These are phyloP conservation scores for Drosophila ananassae DNA, from an alignment of 1,140 invertebrate genomes.

Conservation along the genomic window DNA sequence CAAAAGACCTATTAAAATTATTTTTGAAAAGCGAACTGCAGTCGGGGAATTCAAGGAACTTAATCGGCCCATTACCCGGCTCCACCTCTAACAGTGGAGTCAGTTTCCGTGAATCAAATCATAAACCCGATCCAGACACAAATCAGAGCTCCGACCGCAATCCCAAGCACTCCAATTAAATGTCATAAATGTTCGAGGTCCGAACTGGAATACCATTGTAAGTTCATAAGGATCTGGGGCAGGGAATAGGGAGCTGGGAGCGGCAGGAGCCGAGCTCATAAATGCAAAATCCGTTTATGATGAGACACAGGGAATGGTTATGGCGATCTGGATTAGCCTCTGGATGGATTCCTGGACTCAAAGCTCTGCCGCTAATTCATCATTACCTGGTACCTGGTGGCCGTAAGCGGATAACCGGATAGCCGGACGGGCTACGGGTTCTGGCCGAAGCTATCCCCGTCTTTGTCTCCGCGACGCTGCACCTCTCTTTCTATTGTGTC, in stretches of 20 bases:
- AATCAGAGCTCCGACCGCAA: conserved; percentile 56
- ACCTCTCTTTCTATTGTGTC: conserved; percentile 30
- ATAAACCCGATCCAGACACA: conserved; percentile 58
- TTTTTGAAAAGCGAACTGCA: no score
- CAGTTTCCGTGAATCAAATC: conserved; percentile 78
- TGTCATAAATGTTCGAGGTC: conserved; percentile 63
- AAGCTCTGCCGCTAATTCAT: conserved; percentile 56
- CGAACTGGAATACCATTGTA: conserved; percentile 56
- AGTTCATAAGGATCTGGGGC: conserved; percentile 50
- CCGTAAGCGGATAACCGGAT: conserved; percentile 54
- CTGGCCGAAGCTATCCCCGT: conserved; percentile 26
- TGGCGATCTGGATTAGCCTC: conserved; percentile 39
- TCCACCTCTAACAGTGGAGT: conserved; percentile 21
- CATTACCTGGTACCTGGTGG: conserved; percentile 60
- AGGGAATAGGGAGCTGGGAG: conserved; percentile 26
- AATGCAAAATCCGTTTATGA: conserved; percentile 75
- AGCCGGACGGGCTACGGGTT: conserved; percentile 23
- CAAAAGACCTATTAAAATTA: no score
- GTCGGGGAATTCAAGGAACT: conserved; percentile 11
- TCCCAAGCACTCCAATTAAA: conserved; percentile 73
- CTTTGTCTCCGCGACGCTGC: neutral
- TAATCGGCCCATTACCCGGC: conserved; percentile 33
- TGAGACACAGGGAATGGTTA: conserved; percentile 11
- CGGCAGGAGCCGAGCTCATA: conserved; percentile 48
- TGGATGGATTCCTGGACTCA: conserved; percentile 16